phyloP scores from a whole-genome alignment of 2,113 vertebrate genomes.

The Empidonax alnorum region DNA sequence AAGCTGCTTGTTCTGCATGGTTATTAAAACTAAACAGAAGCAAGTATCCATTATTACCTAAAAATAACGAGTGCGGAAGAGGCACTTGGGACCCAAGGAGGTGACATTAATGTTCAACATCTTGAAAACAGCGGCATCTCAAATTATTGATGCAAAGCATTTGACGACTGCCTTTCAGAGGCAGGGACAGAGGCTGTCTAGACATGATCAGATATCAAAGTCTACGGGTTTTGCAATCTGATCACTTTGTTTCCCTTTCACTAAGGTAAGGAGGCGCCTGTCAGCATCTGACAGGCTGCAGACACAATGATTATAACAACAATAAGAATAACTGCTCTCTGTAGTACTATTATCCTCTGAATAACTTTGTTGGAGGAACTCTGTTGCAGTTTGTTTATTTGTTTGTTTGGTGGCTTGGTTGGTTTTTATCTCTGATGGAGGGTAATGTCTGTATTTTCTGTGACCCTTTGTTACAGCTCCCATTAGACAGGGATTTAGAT shows the following conservation, averaged over 20 bases:
- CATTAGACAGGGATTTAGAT: not conserved
- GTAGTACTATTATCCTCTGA: not conserved
- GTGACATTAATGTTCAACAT: slow-evolving; percentile 73
- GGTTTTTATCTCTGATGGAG: not conserved
- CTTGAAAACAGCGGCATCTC: slow-evolving; percentile 74
- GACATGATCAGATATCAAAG: slow-evolving; percentile 77
- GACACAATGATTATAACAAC: slow-evolving; percentile 37
- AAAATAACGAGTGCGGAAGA: slow-evolving; percentile 43
- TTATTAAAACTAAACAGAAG: slow-evolving; percentile 59
- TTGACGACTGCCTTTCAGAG: slow-evolving; percentile 71
- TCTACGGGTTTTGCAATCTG: slow-evolving; percentile 73
- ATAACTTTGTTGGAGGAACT: slow-evolving; percentile 41
- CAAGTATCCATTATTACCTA: slow-evolving; percentile 1
- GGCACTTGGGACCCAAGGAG: slow-evolving; percentile 57
- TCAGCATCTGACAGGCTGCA: slow-evolving; percentile 65
- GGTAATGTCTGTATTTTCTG: not conserved
- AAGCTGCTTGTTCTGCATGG: slow-evolving; percentile 17
- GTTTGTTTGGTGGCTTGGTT: not conserved
- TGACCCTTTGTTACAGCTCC: not conserved
- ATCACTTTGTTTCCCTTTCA: slow-evolving; percentile 69
- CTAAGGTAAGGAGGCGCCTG: slow-evolving; percentile 65
- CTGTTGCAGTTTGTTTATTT: slow-evolving; percentile 11
- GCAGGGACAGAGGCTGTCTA: slow-evolving; percentile 67
- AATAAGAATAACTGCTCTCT: slow-evolving; percentile 20
- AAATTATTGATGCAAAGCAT: slow-evolving; percentile 74